phyloP scores from a whole-genome alignment of 1,140 invertebrate genomes.

The Matsumurasca onukii region DNA sequence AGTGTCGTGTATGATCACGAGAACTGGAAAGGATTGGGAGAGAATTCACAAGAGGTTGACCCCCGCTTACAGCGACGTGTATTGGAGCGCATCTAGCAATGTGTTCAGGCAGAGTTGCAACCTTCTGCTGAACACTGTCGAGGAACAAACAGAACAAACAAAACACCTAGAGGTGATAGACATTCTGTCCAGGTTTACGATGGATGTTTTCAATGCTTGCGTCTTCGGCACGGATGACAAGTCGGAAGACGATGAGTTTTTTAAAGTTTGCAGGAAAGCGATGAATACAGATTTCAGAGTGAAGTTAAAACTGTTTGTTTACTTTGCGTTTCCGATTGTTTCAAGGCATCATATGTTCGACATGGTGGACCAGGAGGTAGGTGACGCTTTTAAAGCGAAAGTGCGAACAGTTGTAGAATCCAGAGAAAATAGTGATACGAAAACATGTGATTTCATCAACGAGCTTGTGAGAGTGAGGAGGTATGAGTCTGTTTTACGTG shows the following conservation, averaged over 20 bases:
- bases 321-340: not conserved
- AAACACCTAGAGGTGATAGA: conserved; percentile 38
- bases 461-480: conserved; percentile 17
- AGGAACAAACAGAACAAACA: not conserved
- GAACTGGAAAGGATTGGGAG: not conserved
- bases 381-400: not conserved
- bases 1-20: not conserved
- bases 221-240: conserved; percentile 46
- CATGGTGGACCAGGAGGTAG: not conserved
- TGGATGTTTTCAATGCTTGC: conserved; percentile 45
- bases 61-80: not conserved
- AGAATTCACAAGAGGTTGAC: not conserved
- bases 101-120: not conserved
- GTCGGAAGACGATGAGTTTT: conserved; percentile 53
- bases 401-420: not conserved
- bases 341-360: not conserved
- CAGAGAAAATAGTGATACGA: not conserved
- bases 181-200: conserved; percentile 42
- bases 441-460: conserved; percentile 13
- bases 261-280: conserved; percentile 35
- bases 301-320: not conserved
- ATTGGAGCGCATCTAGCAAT: not conserved
- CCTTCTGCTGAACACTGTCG: not conserved
- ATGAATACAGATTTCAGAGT: not conserved
- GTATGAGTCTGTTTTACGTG: not conserved